Evolutionary conservation across 2,888 invertebrate genomes (phyloP), one percentile per base, ranked within the genome.

Genomic region (Drosophila rubida): DNA sequence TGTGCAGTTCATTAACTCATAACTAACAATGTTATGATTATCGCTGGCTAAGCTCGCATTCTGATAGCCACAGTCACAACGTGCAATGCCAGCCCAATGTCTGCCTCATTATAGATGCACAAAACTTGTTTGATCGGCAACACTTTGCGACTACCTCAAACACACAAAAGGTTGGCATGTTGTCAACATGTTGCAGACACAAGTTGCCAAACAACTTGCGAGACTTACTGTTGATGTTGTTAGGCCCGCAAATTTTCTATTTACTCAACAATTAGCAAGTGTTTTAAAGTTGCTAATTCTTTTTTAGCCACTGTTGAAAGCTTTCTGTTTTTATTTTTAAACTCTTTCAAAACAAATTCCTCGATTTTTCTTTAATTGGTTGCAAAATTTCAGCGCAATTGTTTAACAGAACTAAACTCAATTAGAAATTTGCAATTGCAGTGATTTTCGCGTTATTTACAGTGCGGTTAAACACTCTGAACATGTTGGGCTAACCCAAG

Each of bases 1-100:
- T 74, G 77, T 80, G 67, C 82, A 86, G 73, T 81, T 86, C 79
- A 86, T 84, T 81, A 83, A 73, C 71, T 75, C 69, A 54, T 60
- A 72, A n/a, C 11, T 57, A 42, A 53, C 54, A 42, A 61, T 66
- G 50, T 55, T 57, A 19, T 71, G 60, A 53, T 65, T 53, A 67
- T 25, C 23, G 16, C 49, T 45, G 39, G 11, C 45, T 25, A 30
- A 61, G 32, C 49, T 39, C 14, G 13, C 1, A 22, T 54, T 53
- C 68, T 48, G 57, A 48, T 60, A 60, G 7, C 51, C n/a, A 32
- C n/a, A n/a, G 2, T 16, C 4, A 8, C 25, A 16, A 2, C 23
- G 53, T 53, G 49, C 61, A 60, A 60, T 49, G 44, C 44, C 68
- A 66, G 41, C 37, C 37, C 37, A 53, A 39, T 35, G 16, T 49